Percentiles rank a stretch among this genome's conserved stretches.
Evolutionary conservation across 2,888 invertebrate genomes (phyloP).

Genomic region (Ectemnius continuus): DNA sequence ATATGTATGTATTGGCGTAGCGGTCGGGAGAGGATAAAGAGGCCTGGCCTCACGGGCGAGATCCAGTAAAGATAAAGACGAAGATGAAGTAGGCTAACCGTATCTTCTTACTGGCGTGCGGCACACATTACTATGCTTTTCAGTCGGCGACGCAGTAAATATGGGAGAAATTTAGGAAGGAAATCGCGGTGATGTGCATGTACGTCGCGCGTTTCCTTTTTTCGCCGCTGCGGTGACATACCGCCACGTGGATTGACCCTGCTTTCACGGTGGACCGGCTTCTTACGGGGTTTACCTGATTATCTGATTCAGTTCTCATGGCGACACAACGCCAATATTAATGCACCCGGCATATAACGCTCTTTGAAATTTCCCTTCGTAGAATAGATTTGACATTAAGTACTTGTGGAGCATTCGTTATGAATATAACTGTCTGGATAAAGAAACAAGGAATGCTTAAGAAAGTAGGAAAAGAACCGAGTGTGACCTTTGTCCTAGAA

Average conservation of each 20-base stretch:
- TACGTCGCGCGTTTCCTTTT: background rate
- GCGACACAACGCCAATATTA: no score
- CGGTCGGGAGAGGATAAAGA: background rate
- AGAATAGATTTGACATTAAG: no score
- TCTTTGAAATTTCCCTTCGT: no score
- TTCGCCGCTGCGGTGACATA: background rate
- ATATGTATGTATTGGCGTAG: no score
- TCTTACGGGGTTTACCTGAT: no score
- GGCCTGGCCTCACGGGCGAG: background rate
- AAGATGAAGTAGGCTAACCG: constrained; percentile 7
- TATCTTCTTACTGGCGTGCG: constrained; percentile 6
- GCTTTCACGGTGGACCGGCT: background rate
- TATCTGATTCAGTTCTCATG: no score
- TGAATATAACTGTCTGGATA: no score
- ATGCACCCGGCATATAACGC: no score
- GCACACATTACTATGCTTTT: constrained; percentile 1
- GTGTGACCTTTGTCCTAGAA: no score
- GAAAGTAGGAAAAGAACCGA: no score
- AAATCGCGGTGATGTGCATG: background rate
- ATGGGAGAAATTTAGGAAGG: constrained; percentile 8
- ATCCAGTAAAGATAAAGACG: constrained; percentile 7
- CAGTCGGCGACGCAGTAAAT: constrained; percentile 1
- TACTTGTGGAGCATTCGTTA: no score
- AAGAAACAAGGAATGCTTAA: no score
- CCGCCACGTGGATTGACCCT: background rate